Evolutionary conservation across 2,888 invertebrate species (phyloP).

Genomic region (Cyaniris semiargus): DNA sequence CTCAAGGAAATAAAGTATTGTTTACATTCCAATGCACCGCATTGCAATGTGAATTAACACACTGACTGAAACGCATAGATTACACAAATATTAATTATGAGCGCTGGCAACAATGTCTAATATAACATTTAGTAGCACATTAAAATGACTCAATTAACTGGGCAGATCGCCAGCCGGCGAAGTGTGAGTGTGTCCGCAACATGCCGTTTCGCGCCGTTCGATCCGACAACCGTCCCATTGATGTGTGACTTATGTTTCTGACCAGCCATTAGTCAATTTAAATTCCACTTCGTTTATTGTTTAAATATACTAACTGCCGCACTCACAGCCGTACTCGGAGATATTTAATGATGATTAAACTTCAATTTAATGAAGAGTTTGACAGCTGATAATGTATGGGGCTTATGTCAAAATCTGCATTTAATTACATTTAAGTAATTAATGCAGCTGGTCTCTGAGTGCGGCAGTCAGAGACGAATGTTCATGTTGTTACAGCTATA

Average conservation of each 20-base stretch:
- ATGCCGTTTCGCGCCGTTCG: conserved; percentile 24
- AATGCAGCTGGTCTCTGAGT: no score
- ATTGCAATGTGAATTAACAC: background rate
- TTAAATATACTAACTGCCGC: background rate
- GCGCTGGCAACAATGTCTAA: background rate
- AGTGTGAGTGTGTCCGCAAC: background rate
- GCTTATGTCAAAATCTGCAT: no score
- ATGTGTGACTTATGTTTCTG: background rate
- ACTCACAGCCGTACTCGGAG: no score
- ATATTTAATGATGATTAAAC: no score
- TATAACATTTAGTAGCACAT: background rate
- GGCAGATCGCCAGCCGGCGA: background rate
- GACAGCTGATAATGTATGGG: no score
- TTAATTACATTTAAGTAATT: no score
- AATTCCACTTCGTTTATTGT: background rate
- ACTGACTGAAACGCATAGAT: background rate
- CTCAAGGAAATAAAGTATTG: background rate
- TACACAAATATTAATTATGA: background rate
- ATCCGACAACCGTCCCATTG: background rate
- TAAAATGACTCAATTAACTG: conserved; percentile 6
- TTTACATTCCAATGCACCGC: background rate
- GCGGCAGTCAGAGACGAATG: no score
- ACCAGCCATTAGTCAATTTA: conserved; percentile 13
- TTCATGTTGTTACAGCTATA: no score
- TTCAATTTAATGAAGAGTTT: no score